Conservation (phyloP, 2,888 invertebrate species). For the Aromia moschata region DNA sequence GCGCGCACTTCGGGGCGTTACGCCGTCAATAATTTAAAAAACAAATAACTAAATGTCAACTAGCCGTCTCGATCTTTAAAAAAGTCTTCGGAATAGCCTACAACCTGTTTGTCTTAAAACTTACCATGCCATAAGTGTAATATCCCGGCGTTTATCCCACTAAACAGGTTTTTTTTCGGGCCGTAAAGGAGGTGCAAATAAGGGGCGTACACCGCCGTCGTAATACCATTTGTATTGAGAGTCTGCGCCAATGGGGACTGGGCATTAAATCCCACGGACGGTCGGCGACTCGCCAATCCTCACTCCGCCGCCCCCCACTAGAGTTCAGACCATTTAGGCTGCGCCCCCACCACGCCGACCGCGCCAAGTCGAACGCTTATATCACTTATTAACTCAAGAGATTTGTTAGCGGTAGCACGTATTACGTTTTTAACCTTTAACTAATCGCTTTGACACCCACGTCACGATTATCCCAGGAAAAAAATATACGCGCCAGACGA, state of each 20-base stretch:
- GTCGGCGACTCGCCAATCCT: conserved; percentile 46
- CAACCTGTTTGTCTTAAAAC: conserved; percentile 58
- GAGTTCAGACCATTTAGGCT: conserved; percentile 45
- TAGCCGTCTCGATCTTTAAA: conserved; percentile 50
- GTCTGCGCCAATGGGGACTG: conserved; percentile 48
- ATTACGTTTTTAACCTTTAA: conserved; percentile 23
- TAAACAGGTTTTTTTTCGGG: conserved; percentile 53
- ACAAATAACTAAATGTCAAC: conserved; percentile 52
- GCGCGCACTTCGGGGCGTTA: conserved; percentile 54
- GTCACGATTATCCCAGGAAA: conserved; percentile 16
- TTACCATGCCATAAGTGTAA: conserved; percentile 57
- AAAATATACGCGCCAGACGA: conserved; percentile 5
- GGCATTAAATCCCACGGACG: conserved; percentile 41
- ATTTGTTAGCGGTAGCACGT: conserved; percentile 59
- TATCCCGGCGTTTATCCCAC: conserved; percentile 54
- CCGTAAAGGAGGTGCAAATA: conserved; percentile 53
- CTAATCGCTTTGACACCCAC: conserved; percentile 24
- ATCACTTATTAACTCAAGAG: conserved; percentile 60
- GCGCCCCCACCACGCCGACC: conserved; percentile 43
- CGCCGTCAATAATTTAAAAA: conserved; percentile 40
- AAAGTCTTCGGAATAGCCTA: conserved; percentile 46
- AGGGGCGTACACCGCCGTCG: conserved; percentile 47
- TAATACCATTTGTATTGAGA: conserved; percentile 57
- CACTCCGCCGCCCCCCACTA: conserved; percentile 42
- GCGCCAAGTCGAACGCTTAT: conserved; percentile 44